Base-by-base conservation (phyloP, 2,113 vertebrate species). In the Pangasianodon hypophthalmus region DNA sequence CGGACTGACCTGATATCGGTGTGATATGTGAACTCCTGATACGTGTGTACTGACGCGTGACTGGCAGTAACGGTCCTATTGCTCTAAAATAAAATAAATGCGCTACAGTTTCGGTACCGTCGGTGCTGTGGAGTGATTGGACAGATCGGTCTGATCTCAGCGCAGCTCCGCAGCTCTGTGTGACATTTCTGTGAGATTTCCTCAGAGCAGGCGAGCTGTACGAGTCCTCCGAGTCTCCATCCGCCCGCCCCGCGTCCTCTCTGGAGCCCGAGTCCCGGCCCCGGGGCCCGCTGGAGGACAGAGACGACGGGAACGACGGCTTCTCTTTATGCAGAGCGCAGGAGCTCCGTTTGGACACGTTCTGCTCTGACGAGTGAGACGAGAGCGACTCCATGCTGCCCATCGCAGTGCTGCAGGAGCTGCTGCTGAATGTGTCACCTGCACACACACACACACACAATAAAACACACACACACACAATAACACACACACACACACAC, bases 341-440 rank as follows among this genome's bases (percentile, higher is more conserved):
- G 48, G 97, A 94, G 0, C 94, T 86, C 0, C 95, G 95, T 92
- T 97, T 97, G 58, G 95, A 95, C 88, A 96, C 97, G 86, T 99
- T 99, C 93, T 97, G 98, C 91, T 99, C 98, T 0, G 98, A 99
- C 44, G 98, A 99, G 94, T 99, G 98, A 8, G 98, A 99, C 62
- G 98, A 99, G n/a, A 99, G 96, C 0, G 98, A 99, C 90, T 99
- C 98, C 54, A 97, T 96, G 94, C 98, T 99, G 90, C 97, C 98
- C 96, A 97, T 98, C 0, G 97, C 98, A 0, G 98, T 99, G 50
- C 98, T 98, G 93, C 97, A 96, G 0, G 98, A 97, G 89, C 98
- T 99, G 92, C 98, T 99, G 92, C 97, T 99, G 85, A 98, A 99
- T 0, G 97, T 98, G 90, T 99, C 98, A 92, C 98, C 98, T 99